Conservation (phyloP, 1,140 invertebrate genomes). For the Listronotus oregonensis region DNA sequence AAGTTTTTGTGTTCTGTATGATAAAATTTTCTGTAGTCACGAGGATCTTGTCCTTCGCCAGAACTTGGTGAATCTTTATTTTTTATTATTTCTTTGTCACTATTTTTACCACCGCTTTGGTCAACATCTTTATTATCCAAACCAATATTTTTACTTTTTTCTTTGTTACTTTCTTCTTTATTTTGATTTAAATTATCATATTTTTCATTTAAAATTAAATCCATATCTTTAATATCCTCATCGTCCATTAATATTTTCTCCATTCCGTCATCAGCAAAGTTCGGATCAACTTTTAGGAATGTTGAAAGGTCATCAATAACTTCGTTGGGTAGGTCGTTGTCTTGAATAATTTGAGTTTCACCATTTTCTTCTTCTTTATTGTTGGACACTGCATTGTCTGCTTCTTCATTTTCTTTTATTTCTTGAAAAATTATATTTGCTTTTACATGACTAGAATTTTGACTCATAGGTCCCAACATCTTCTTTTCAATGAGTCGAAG, state of each 20-base stretch:
- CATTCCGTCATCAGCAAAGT: constrained; percentile 7
- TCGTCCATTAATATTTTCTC: not conserved
- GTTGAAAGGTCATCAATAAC: constrained; percentile 17
- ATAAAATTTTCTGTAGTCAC: constrained; percentile 21
- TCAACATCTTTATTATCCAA: not conserved
- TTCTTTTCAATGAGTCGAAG: constrained; percentile 1
- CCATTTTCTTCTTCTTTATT: not conserved
- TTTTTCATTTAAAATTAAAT: constrained; percentile 22
- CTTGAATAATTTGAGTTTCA: not conserved
- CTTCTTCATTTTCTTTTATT: not conserved
- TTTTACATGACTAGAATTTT: not conserved
- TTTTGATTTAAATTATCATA: not conserved
- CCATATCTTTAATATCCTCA: too few species aligned
- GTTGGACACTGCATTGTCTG: not conserved
- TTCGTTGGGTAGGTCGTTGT: not conserved
- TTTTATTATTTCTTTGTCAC: not conserved
- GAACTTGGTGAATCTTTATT: too few species aligned
- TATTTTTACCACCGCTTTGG: not conserved
- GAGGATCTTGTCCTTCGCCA: too few species aligned
- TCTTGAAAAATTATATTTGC: too few species aligned
- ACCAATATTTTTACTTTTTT: too few species aligned
- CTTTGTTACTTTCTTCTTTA: not conserved
- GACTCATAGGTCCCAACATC: not conserved
- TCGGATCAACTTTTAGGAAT: constrained; percentile 1
- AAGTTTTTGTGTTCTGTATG: constrained; percentile 22